These are phyloP conservation scores for Betta splendens DNA, from an alignment of 2,797 vertebrate species.

Conservation along the genomic window DNA sequence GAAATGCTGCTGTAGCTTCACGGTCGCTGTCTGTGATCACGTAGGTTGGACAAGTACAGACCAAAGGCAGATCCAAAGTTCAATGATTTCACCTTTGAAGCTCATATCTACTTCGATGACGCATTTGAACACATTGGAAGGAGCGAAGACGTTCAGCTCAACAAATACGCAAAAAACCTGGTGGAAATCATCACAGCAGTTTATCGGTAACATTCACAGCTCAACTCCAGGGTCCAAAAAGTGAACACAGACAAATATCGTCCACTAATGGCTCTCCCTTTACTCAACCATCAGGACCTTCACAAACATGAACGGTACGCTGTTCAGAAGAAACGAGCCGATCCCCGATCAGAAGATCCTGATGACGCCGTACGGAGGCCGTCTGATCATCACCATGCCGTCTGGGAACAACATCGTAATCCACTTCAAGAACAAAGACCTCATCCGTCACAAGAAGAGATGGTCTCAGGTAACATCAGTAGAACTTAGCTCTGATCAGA, in stretches of 20 bases:
- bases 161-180: slow-evolving; percentile 63
- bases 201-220: slow-evolving; percentile 69
- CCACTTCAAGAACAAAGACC: slow-evolving; percentile 74
- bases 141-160: slow-evolving; percentile 46
- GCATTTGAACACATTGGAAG: slow-evolving; percentile 49
- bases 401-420: slow-evolving; percentile 67
- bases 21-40: too few species aligned
- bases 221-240: too few species aligned
- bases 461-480: slow-evolving; percentile 83
- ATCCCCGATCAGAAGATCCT: slow-evolving; percentile 54
- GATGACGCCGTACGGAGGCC: slow-evolving; percentile 72
- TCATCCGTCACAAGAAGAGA: slow-evolving; percentile 77
- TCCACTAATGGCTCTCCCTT: too few species aligned
- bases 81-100: slow-evolving; percentile 57
- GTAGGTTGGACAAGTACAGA: slow-evolving; percentile 70
- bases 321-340: slow-evolving; percentile 39
- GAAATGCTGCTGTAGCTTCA: too few species aligned
- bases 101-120: slow-evolving; percentile 73
- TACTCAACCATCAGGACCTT: too few species aligned
- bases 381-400: slow-evolving; percentile 69
- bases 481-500: too few species aligned
- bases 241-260: too few species aligned
- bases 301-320: slow-evolving; percentile 23
- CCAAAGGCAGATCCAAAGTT: slow-evolving; percentile 26
- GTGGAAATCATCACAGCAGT: slow-evolving; percentile 64